Evolutionary conservation across 2,888 invertebrate genomes (phyloP).

Genomic region (Trypoxylon attenuatum): DNA sequence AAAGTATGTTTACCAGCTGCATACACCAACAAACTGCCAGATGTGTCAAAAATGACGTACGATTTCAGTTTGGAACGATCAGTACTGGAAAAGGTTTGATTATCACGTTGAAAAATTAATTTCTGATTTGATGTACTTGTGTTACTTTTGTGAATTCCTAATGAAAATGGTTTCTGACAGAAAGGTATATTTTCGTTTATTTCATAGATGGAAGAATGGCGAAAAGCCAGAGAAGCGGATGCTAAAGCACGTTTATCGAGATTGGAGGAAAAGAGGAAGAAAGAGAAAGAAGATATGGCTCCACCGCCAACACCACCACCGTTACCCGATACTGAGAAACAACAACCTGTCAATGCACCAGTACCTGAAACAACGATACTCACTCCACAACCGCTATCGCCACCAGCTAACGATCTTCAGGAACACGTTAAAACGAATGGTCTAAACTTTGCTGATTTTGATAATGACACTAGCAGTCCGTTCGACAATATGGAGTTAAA

Average conservation of each 20-base stretch:
- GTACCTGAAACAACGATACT: conserved; percentile 74
- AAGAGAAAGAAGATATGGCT: conserved; percentile 71
- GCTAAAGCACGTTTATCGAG: conserved; percentile 80
- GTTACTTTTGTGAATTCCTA: background rate
- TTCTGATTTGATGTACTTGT: background rate
- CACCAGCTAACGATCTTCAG: conserved; percentile 62
- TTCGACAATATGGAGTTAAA: conserved; percentile 95
- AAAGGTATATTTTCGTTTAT: background rate
- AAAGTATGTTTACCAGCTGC: conserved; percentile 79
- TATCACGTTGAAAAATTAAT: background rate
- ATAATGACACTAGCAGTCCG: conserved; percentile 92
- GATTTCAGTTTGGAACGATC: conserved; percentile 85
- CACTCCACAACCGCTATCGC: conserved; percentile 69
- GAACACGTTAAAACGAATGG: conserved; percentile 65
- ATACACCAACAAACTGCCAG: conserved; percentile 76
- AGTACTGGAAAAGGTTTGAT: conserved; percentile 78
- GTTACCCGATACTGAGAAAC: conserved; percentile 75
- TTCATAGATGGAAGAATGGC: conserved; percentile 80
- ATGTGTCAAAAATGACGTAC: conserved; percentile 78
- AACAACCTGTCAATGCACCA: conserved; percentile 64
- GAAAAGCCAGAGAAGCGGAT: conserved; percentile 79
- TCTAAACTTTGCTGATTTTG: conserved; percentile 84
- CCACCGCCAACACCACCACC: conserved; percentile 75
- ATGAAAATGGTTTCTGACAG: background rate
- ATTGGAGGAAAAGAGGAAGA: conserved; percentile 78